Conservation (phyloP, 2,888 invertebrate species). For the Anagyrus pseudococci region DNA sequence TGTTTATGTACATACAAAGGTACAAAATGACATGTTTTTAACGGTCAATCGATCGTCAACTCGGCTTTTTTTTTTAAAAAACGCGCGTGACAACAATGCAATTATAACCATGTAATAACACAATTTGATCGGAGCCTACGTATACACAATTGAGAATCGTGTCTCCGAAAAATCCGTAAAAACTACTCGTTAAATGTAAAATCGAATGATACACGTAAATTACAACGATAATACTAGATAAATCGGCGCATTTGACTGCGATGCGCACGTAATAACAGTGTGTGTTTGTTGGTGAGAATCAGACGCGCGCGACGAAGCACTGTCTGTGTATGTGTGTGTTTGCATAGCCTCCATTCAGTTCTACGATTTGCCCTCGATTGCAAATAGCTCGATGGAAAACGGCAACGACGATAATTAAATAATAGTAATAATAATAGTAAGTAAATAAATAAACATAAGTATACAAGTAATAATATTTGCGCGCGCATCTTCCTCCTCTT, state of each 20-base stretch:
- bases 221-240: background rate
- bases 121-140: conserved; percentile 5
- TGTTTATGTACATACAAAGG: conserved; percentile 27
- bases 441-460: background rate
- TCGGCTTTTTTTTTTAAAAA: too few species aligned
- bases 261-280: too few species aligned
- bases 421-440: too few species aligned
- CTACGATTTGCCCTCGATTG: too few species aligned
- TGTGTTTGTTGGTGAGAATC: too few species aligned
- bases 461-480: conserved; percentile 4
- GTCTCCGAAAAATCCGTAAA: conserved; percentile 10
- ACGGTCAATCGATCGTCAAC: conserved; percentile 7
- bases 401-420: too few species aligned
- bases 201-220: background rate
- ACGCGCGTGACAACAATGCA: conserved; percentile 8
- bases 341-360: too few species aligned
- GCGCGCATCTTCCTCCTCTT: background rate
- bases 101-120: conserved; percentile 7
- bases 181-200: conserved; percentile 18
- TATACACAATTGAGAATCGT: background rate
- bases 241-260: background rate
- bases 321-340: too few species aligned
- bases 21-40: conserved; percentile 31
- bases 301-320: too few species aligned
- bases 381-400: too few species aligned